Percentiles rank a stretch among this genome's conserved stretches.
Conservation (phyloP, 2,113 vertebrate genomes). For the Bolborhynchus lineola region DNA sequence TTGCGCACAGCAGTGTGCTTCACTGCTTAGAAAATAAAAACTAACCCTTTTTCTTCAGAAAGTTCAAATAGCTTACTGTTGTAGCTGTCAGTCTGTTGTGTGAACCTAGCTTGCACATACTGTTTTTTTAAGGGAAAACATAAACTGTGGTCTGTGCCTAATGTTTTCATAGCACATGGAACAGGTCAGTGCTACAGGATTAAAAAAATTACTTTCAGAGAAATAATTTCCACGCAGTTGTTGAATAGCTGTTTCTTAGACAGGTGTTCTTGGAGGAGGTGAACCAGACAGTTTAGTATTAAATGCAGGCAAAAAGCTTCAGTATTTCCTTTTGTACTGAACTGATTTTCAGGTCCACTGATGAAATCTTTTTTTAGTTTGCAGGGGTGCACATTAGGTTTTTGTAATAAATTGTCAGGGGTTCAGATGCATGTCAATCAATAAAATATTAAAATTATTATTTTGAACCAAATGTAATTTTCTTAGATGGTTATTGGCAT, state of each 20-base stretch:
- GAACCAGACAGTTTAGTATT: constrained; percentile 16
- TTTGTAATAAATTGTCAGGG: constrained; percentile 54
- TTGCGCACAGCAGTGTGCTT: not conserved
- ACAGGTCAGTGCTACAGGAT: constrained; percentile 49
- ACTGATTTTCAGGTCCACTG: constrained; percentile 53
- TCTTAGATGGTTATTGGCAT: constrained; percentile 63
- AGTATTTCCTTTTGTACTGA: constrained; percentile 64
- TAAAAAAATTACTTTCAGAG: constrained; percentile 53
- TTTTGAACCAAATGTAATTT: constrained; percentile 61
- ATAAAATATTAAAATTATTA: constrained; percentile 40
- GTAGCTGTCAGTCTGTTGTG: constrained; percentile 59
- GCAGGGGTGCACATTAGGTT: constrained; percentile 1
- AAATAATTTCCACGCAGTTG: constrained; percentile 57
- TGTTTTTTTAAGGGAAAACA: not conserved
- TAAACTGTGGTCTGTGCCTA: constrained; percentile 76
- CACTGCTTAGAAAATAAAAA: not conserved
- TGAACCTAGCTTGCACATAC: constrained; percentile 63
- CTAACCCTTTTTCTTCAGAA: constrained; percentile 41
- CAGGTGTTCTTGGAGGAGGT: constrained; percentile 25
- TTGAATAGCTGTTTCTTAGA: constrained; percentile 63
- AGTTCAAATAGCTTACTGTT: constrained; percentile 55
- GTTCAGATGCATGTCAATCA: constrained; percentile 60
- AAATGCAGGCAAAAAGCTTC: constrained; percentile 31
- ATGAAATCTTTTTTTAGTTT: constrained; percentile 53
- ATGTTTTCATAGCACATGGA: constrained; percentile 68